Base-by-base conservation (phyloP, 2,888 invertebrate species). In the Anodontia alba region DNA sequence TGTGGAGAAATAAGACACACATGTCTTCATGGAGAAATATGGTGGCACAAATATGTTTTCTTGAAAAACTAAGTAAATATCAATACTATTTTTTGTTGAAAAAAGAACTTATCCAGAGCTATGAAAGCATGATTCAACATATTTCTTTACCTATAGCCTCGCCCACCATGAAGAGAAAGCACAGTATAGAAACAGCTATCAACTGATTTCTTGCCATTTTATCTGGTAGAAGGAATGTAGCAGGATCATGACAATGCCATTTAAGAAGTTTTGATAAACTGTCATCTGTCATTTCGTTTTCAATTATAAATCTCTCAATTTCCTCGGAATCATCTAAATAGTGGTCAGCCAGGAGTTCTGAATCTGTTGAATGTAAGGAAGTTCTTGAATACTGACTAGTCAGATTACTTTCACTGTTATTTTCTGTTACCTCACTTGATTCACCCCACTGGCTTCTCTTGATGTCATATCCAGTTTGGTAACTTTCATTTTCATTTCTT, bases 101-200 rank as follows among this genome's bases (percentile, higher is more conserved):
- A n/a, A n/a, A n/a, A n/a, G n/a, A n/a, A n/a, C n/a, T n/a, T n/a
- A n/a, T n/a, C n/a, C n/a, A n/a, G n/a, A n/a, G n/a, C n/a, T n/a
- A n/a, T n/a, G n/a, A n/a, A n/a, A n/a, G n/a, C n/a, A n/a, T n/a
- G n/a, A n/a, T n/a, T 38, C 5, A 46, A 46, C 46, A 20, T 12
- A 46, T 46, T 46, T 15, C 29, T 31, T 71, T 88, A 94, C 95
- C 95, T 46, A 94, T 85, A 15, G 92, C 88, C 84, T 95, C 95
- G n/a, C 93, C 94, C 43, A 92, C 88, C 91, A 95, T 94, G 86
- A 95, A 95, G 33, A 92, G 36, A 10, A 89, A 66, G 81, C 93
- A 93, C 29, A 93, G 80, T n/a, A 90, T 78, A 74, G 91, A 90
- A 42, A 94, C 93, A 43, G 87, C 87, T 1, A 92, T 88, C 70